Conservation (phyloP, 2,888 invertebrate genomes). For the Copidosoma aretas region DNA sequence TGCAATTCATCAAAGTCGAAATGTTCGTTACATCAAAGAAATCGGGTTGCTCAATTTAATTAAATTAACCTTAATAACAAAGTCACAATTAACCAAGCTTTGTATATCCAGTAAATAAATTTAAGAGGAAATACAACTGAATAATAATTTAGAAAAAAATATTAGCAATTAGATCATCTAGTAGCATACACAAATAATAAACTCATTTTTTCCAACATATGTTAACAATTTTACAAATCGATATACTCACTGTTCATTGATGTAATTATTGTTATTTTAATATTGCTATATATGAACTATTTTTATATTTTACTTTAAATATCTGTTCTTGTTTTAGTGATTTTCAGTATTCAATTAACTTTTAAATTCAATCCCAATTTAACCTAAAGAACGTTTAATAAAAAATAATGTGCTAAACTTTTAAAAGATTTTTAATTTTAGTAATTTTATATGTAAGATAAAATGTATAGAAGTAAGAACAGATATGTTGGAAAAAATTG, state of each 20-base stretch:
- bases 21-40: slow-evolving; percentile 9
- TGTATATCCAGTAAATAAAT: slow-evolving; percentile 27
- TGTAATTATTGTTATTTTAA: no score
- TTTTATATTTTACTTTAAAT: no score
- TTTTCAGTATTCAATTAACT: no score
- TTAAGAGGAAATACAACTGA: background rate
- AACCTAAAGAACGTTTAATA: no score
- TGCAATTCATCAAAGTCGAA: slow-evolving; percentile 60
- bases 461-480: background rate
- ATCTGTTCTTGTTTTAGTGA: no score
- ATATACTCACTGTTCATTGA: no score
- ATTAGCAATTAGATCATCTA: background rate
- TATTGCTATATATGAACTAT: no score
- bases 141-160: background rate
- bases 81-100: slow-evolving; percentile 36
- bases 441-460: slow-evolving; percentile 8
- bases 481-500: slow-evolving; percentile 22
- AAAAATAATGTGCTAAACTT: no score
- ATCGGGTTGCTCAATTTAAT: slow-evolving; percentile 18
- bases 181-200: no score
- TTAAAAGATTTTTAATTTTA: background rate
- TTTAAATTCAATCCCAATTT: no score
- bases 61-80: slow-evolving; percentile 32
- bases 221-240: no score
- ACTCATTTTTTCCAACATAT: no score